Percentiles rank a stretch among this genome's conserved stretches.
phyloP scores from a whole-genome alignment of 1,140 invertebrate species.

The Epicauta chinensis region DNA sequence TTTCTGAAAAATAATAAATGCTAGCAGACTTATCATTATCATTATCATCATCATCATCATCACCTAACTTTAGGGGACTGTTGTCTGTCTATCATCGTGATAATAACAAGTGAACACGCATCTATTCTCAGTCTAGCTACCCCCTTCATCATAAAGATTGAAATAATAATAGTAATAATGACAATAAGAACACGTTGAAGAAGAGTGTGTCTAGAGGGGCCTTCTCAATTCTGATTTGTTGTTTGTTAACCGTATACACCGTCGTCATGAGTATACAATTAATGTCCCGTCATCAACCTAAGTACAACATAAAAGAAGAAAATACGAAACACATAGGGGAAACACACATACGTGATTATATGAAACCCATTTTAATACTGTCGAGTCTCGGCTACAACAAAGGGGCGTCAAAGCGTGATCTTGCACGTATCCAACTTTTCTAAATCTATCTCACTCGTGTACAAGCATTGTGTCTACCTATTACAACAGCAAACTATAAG shows the following conservation, averaged over 20 bases:
- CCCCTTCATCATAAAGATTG: slow-evolving; percentile 6
- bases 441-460: too few species aligned
- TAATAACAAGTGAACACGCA: slow-evolving; percentile 15
- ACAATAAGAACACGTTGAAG: too few species aligned
- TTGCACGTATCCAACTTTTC: background rate
- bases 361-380: slow-evolving; percentile 11
- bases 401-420: slow-evolving; percentile 10
- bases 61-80: too few species aligned
- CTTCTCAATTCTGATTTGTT: slow-evolving; percentile 10
- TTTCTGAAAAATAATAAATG: too few species aligned
- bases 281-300: slow-evolving; percentile 11
- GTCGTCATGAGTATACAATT: slow-evolving; percentile 11
- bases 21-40: too few species aligned
- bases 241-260: slow-evolving; percentile 2
- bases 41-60: too few species aligned
- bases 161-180: too few species aligned
- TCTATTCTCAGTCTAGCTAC: background rate
- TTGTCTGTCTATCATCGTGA: too few species aligned
- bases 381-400: background rate
- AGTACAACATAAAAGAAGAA: slow-evolving; percentile 1
- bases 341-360: slow-evolving; percentile 8
- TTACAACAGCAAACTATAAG: too few species aligned
- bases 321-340: slow-evolving; percentile 1
- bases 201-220: slow-evolving; percentile 6
- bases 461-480: too few species aligned